A percentile compares a stretch with the other conserved stretches of the same genome.
Conservation (phyloP, 1,140 invertebrate genomes). For the Brachionus paranguensis region DNA sequence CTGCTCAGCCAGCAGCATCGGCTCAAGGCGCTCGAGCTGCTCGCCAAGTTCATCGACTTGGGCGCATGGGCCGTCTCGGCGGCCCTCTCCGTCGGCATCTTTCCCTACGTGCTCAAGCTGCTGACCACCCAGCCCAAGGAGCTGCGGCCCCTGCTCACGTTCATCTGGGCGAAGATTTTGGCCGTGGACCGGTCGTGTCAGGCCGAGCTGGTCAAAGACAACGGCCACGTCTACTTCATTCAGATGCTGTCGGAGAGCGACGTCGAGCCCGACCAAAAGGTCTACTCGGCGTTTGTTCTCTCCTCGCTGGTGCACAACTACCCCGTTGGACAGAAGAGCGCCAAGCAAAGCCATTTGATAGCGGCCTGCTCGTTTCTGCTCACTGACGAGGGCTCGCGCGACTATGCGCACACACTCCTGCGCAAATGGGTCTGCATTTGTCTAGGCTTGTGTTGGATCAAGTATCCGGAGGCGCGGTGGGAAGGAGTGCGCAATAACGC, state of each 20-base stretch:
- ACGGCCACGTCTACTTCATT: conserved; percentile 88
- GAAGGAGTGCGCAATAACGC: background rate
- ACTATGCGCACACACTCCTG: background rate
- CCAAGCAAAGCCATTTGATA: conserved; percentile 25
- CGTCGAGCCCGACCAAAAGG: background rate
- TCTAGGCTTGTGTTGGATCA: background rate
- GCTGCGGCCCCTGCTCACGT: conserved; percentile 82
- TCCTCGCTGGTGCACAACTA: background rate
- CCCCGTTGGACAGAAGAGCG: background rate
- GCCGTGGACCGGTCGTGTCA: conserved; percentile 93
- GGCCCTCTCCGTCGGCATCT: conserved; percentile 92
- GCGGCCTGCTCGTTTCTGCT: background rate
- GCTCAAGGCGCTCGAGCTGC: conserved; percentile 81
- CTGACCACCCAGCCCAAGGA: conserved; percentile 78
- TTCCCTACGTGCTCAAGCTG: conserved; percentile 93
- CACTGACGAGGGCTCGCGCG: background rate
- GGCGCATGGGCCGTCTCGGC: conserved; percentile 94
- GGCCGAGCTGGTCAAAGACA: conserved; percentile 86
- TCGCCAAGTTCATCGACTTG: conserved; percentile 89
- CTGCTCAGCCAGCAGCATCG: conserved; percentile 92
- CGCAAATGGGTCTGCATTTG: conserved; percentile 32
- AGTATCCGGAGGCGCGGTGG: conserved; percentile 24
- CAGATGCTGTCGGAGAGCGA: conserved; percentile 1
- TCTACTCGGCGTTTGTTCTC: conserved; percentile 31
- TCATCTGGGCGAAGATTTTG: conserved; percentile 98